Evolutionary conservation across 2,113 vertebrate genomes (phyloP), one percentile per base, ranked within the genome.

Genomic region (Pachycephala philippinensis): DNA sequence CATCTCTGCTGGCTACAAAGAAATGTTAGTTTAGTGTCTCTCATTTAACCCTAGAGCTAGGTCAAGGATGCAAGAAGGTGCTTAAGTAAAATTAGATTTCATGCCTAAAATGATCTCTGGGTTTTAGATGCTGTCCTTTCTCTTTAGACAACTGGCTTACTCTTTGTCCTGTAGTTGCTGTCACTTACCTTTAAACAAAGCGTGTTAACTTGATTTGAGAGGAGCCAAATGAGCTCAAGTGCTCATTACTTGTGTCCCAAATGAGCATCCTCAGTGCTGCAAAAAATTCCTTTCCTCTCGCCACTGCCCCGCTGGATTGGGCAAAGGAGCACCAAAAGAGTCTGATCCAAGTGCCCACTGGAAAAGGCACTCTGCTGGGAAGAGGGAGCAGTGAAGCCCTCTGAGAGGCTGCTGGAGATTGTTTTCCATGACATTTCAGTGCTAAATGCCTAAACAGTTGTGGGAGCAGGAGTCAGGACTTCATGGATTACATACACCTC

Each of bases 301-400:
- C 15, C 30, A 31, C 11, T 59, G 33, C 27, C 44, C 27, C 0
- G 0, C 18, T 0, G 0, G 13, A 17, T 37, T 53, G 31, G 9
- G 28, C 42, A 66, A 68, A 49, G 45, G 14, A 71, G 35, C 15
- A 71, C 33, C n/a, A 50, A 31, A 57, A 19, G 17, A 56, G 15
- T 52, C 30, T 63, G 33, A 76, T 37, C 39, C 57, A 56, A 9
- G 9, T 52, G n/a, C 26, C 45, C 2, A 0, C 15, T 61, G 49
- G 37, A 40, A 88, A 64, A 86, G 31, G 28, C 42, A 47, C 26
- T 83, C 37, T 61, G 21, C 42, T 86, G 76, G 40, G n/a, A 69
- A 65, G 23, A 49, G 65, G 49, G n/a, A 83, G 45, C 15, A 69
- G 31, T 26, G 22, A 40, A 49, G 28, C 15, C 15, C 11, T 75